phyloP scores from a whole-genome alignment of 1,140 invertebrate genomes.

The Acyrthosiphon pisum region DNA sequence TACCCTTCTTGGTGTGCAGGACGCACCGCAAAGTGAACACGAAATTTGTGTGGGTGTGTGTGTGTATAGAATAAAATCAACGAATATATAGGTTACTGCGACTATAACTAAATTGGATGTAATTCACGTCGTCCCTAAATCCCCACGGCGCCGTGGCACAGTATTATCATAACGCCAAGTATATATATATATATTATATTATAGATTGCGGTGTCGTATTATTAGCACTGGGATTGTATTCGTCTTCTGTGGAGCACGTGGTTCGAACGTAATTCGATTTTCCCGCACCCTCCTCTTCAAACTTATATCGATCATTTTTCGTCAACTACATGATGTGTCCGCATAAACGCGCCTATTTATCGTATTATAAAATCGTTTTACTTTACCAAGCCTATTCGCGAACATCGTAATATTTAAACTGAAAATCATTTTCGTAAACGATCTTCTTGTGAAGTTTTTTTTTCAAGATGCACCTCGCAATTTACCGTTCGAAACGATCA shows the following conservation, averaged over 20 bases:
- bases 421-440: not conserved
- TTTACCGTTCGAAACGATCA: not conserved
- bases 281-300: not conserved
- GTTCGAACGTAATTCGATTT: not conserved
- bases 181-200: not conserved
- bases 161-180: not conserved
- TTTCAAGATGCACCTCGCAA: not conserved
- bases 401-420: not conserved
- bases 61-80: not conserved
- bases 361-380: not conserved
- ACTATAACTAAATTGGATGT: constrained; percentile 34
- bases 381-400: not conserved
- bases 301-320: not conserved
- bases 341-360: not conserved
- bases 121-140: constrained; percentile 23
- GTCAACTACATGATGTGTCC: not conserved
- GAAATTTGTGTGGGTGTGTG: not conserved
- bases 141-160: not conserved
- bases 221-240: constrained; percentile 1
- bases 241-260: not conserved
- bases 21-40: not conserved
- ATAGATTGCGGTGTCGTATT: not conserved
- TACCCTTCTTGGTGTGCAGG: not conserved
- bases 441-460: not conserved
- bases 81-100: constrained; percentile 1